phyloP scores from a whole-genome alignment of 2,888 invertebrate genomes.

The Pseudeuparius sepicola region DNA sequence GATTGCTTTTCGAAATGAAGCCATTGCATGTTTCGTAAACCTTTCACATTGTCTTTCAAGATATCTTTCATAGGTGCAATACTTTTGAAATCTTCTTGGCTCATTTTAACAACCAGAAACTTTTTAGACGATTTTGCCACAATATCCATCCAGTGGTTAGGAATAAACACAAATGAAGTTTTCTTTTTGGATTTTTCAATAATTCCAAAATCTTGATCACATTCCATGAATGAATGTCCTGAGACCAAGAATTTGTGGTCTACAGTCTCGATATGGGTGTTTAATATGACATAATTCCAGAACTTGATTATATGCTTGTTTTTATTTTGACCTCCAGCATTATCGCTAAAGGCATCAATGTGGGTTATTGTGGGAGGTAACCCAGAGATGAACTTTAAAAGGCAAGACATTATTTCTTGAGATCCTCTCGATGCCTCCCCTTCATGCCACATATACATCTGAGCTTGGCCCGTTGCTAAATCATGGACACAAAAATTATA shows the following conservation, averaged over 20 bases:
- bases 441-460: slow-evolving; percentile 19
- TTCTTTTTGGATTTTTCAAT: slow-evolving; percentile 24
- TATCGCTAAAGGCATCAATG: slow-evolving; percentile 20
- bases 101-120: slow-evolving; percentile 11
- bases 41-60: slow-evolving; percentile 6
- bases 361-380: slow-evolving; percentile 10
- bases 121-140: slow-evolving; percentile 19
- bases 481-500: slow-evolving; percentile 21
- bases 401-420: slow-evolving; percentile 12
- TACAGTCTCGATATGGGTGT: slow-evolving; percentile 21
- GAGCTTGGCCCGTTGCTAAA: slow-evolving; percentile 8
- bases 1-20: no score
- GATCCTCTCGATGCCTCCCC: slow-evolving; percentile 10
- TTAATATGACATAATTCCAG: slow-evolving; percentile 21
- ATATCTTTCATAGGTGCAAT: slow-evolving; percentile 3
- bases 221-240: slow-evolving; percentile 26
- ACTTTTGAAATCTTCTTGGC: slow-evolving; percentile 8
- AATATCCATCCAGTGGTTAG: slow-evolving; percentile 21
- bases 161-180: slow-evolving; percentile 20
- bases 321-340: slow-evolving; percentile 25
- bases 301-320: slow-evolving; percentile 26
- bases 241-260: slow-evolving; percentile 25
- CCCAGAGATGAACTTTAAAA: slow-evolving; percentile 7
- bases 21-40: no score
- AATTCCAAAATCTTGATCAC: no score